Base-by-base conservation (phyloP, 2,113 vertebrate species). In the Pelobates fuscus region DNA sequence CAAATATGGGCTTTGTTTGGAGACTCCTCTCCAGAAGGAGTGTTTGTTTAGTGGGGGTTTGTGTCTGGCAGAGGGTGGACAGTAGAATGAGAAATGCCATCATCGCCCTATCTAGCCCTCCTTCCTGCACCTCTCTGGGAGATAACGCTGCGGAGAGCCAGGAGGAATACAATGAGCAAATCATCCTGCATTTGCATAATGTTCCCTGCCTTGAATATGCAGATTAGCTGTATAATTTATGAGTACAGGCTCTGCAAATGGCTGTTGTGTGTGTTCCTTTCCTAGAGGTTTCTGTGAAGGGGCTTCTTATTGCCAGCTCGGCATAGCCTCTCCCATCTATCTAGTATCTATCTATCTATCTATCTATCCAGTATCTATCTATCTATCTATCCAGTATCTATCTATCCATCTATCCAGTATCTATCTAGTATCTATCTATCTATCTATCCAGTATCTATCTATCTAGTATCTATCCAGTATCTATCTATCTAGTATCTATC, bases 151-250 rank as follows among this genome's bases (percentile, higher is more conserved):
- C 89, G 92, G 93, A 92, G 93, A 92, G 94, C 94, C 88, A 91
- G 93, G 90, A 93, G 88, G 91, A 96, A 95, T 93, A 92, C 94
- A 97, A 97, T 96, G 95, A 97, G 95, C 92, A 96, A 94, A 96
- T 94, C 73, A 77, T 5, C 75, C 79, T 25, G 78, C 87, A 95
- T 98, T 98, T 98, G 94, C 96, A 98, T 98, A 95, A 96, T 94
- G 94, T 92, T 89, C 95, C 93, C 92, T 93, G 91, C 93, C 92
- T 92, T 84, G 90, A 86, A 94, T 94, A 99, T 97, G 96, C 93
- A 98, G 96, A 98, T 95, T 80, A 90, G 74, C 75, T 86, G 85
- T 94, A 94, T 96, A 96, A 98, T 98, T 97, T 97, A 98, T 94
- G 92, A 96, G 92, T 89, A 89, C 91, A 89, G 90, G 84, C 84